A percentile compares a stretch with the other conserved stretches of the same genome.
Evolutionary conservation across 1,140 invertebrate genomes (phyloP).

Genomic region (Nebria ingens): DNA sequence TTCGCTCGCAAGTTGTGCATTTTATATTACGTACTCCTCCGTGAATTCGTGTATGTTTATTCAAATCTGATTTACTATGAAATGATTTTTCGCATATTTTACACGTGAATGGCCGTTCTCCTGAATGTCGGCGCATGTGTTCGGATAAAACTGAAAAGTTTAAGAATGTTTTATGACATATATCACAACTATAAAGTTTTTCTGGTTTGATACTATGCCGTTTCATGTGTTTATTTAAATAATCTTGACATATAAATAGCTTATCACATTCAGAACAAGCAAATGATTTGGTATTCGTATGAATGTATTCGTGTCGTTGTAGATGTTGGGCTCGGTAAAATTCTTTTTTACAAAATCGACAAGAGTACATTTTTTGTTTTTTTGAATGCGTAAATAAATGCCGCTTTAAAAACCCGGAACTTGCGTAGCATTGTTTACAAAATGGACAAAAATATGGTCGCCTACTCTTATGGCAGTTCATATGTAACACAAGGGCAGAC

Average conservation of each 20-base stretch:
- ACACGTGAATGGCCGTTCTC: constrained; percentile 29
- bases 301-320: background rate
- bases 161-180: constrained; percentile 46
- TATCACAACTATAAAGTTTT: constrained; percentile 40
- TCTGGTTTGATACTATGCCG: constrained; percentile 43
- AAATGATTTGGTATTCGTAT: background rate
- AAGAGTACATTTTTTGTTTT: background rate
- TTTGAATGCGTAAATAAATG: background rate
- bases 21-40: background rate
- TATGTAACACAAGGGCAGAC: background rate
- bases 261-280: background rate
- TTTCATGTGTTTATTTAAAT: constrained; percentile 26
- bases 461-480: background rate
- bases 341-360: background rate
- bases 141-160: background rate
- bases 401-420: background rate
- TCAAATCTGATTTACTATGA: constrained; percentile 11
- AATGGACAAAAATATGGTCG: background rate
- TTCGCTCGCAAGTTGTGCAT: constrained; percentile 9
- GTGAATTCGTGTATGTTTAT: constrained; percentile 13
- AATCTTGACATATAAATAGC: background rate
- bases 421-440: background rate
- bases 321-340: background rate
- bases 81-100: constrained; percentile 25
- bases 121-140: constrained; percentile 39